Base-by-base conservation (phyloP, 2,113 vertebrate species). In the Geococcyx californianus region DNA sequence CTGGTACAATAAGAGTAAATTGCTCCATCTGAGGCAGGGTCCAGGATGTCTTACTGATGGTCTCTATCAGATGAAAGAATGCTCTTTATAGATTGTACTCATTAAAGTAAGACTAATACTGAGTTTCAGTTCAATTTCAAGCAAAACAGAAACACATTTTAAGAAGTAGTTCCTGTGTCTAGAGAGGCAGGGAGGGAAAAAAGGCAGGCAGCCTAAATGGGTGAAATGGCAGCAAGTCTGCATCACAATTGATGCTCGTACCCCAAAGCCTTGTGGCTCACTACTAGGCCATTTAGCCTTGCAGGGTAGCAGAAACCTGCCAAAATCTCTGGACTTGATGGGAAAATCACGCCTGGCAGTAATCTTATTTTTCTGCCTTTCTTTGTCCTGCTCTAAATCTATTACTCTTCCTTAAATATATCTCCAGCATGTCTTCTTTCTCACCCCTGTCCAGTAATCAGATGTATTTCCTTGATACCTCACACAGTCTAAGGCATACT, bases 21-120 rank as follows among this genome's bases (percentile, higher is more conserved):
- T 82, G 6, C 31, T 87, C 21, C 31, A 8, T 58, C 47, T 78
- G 21, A 70, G 19, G 3, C 36, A 78, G 16, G 11, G 23, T 25
- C 49, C 9, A 1, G 0, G 7, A 75, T 72, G 17, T 76, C 29
- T 62, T 52, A n/a, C 20, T 1, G 1, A 14, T 33, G 12, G 12
- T 44, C 54, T 69, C 40, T 8, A 31, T 44, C 54, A 54, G 44
- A 72, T 68, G 56, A 72, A 82, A 75, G 33, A 76, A 26, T 26
- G 54, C 7, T 28, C 24, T 68, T 82, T 55, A 9, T 33, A 28
- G 31, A 33, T 29, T 45, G 17, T 68, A 33, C 26, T 89, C 7
- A 18, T 76, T 73, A 73, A 80, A 75, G 24, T 69, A 44, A 59
- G 33, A 59, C 6, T 59, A 40, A 52, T 1, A 0, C 21, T 68